Base-by-base conservation (phyloP, 2,888 invertebrate species). In the Tinea trinotella region DNA sequence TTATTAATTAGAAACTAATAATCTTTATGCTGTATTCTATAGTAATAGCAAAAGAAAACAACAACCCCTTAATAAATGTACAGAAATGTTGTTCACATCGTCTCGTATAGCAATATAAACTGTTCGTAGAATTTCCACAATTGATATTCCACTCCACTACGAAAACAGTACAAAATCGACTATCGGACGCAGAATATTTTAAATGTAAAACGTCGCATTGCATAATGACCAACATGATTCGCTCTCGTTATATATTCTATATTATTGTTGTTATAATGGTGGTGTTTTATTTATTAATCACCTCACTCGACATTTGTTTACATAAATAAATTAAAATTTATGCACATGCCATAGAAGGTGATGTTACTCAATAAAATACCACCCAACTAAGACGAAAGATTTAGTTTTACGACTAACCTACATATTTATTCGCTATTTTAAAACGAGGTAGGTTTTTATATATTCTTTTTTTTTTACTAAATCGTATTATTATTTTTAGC, bases 161-260 rank as follows among this genome's bases (percentile, higher is more conserved):
- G 15, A 20, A 48, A 18, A 15, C 19, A 48, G 12, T 18, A 18
- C 48, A 48, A 48, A 48, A 19, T 20, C 20, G 18, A 19, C 15
- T 12, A 19, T 48, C 48, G 18, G 48, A 40, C 20, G 83, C 81
- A 82, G 74, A 72, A 70, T 78, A 76, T 78, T 83, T 78, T 76
- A 79, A 79, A 84, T 82, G 77, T 77, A 78, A 79, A 81, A 74
- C 72, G 71, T 71, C 70, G 73, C 73, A 74, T 81, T 81, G 81
- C 81, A 83, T 82, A 83, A 84, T 40, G 15, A 40, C 40, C 40
- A 40, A 40, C 15, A 40, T 40, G 3, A 40, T 80, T 76, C 77
- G 65, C 72, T 76, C 76, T 80, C 79, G 76, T 74, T 74, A 79
- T 76, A 80, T 76, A 64, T 65, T 74, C 75, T 68, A 77, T n/a